phyloP scores from a whole-genome alignment of 2,113 vertebrate species.

The Sinocyclocheilus maitianheensis region DNA sequence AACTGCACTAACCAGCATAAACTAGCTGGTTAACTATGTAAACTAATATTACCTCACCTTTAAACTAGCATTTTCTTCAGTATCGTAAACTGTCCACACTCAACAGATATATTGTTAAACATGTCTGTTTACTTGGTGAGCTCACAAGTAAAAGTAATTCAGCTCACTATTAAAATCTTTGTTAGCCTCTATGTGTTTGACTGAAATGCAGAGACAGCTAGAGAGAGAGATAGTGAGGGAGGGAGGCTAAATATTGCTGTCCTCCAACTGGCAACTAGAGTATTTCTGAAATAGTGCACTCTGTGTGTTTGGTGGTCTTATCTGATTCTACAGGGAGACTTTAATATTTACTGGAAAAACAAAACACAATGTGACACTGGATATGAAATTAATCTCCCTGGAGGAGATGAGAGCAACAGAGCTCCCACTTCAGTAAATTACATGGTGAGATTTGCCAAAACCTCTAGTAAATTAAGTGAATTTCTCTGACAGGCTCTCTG shows the following conservation, averaged over 20 bases:
- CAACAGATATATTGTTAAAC: background rate
- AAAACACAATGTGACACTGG: slow-evolving; percentile 41
- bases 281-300: slow-evolving; percentile 21
- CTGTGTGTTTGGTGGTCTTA: slow-evolving; percentile 19
- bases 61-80: background rate
- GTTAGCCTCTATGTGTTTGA: background rate
- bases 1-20: background rate
- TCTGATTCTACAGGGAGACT: slow-evolving; percentile 23
- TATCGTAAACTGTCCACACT: background rate
- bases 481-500: slow-evolving; percentile 33
- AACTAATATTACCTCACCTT: background rate
- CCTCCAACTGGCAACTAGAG: slow-evolving; percentile 13
- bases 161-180: background rate
- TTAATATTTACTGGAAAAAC: slow-evolving; percentile 38
- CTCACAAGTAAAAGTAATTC: background rate
- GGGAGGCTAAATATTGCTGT: background rate
- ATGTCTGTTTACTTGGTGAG: background rate
- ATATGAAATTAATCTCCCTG: slow-evolving; percentile 49
- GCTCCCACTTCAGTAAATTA: slow-evolving; percentile 36
- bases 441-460: slow-evolving; percentile 28
- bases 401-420: slow-evolving; percentile 26
- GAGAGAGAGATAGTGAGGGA: too few species aligned
- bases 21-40: background rate
- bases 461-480: background rate
- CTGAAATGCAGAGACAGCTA: background rate